These are phyloP conservation scores for Eledona agricola DNA, from an alignment of 2,888 invertebrate genomes.

Conservation along the genomic window DNA sequence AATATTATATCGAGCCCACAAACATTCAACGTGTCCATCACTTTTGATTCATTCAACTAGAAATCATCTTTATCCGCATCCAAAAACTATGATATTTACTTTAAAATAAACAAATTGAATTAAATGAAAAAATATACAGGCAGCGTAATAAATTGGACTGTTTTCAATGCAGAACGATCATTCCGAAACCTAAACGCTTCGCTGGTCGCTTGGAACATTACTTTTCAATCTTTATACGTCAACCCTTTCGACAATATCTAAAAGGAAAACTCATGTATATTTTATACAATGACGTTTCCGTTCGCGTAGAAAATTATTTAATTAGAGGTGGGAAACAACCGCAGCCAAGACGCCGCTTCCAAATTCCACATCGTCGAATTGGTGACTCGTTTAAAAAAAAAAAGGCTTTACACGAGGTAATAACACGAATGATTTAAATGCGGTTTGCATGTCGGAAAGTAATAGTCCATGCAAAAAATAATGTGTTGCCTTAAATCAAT, in stretches of 20 bases:
- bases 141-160: conserved; percentile 16
- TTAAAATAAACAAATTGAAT: conserved; percentile 9
- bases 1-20: conserved; percentile 26
- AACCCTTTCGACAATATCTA: conserved; percentile 19
- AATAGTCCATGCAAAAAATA: too few species aligned
- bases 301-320: conserved; percentile 11
- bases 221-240: conserved; percentile 27
- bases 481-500: too few species aligned
- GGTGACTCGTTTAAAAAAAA: too few species aligned
- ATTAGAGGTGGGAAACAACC: conserved; percentile 11
- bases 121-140: conserved; percentile 3
- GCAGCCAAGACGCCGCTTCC: too few species aligned
- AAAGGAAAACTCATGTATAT: conserved; percentile 16
- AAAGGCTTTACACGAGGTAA: too few species aligned
- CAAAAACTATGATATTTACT: conserved; percentile 6
- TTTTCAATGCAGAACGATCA: conserved; percentile 14
- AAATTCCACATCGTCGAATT: too few species aligned
- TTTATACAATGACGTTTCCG: conserved; percentile 16
- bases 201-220: conserved; percentile 23
- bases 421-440: too few species aligned
- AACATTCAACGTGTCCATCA: conserved; percentile 23
- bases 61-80: conserved; percentile 3
- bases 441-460: too few species aligned
- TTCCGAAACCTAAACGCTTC: conserved; percentile 23
- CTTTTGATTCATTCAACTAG: conserved; percentile 18